Base-by-base conservation (phyloP, 2,797 vertebrate species). In the Spinus olivaceus region DNA sequence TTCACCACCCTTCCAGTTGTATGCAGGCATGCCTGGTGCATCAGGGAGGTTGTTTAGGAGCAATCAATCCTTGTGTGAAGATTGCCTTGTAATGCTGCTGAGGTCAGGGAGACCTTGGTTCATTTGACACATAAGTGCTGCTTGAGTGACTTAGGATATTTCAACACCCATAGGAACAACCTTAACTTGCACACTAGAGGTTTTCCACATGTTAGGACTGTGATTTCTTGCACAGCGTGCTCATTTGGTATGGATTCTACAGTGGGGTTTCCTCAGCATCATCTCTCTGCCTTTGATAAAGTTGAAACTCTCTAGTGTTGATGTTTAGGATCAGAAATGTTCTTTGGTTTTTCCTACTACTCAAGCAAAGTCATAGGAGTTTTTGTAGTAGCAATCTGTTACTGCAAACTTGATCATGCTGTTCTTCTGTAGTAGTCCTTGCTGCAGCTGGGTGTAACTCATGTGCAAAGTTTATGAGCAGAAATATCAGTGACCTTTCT, bases 41-140 rank as follows among this genome's bases (percentile, higher is more conserved):
- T 33, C 6, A 4, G 61, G 81, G 41, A 92, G 76, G 54, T 70
- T 72, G 89, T 92, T 95, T 86, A 83, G 73, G 76, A 86, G 41
- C 1, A 0, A 86, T 96, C 85, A 96, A 76, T 92, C 69, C 84
- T 56, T 66, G 30, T 76, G 61, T 92, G 92, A 83, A 93, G 81
- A 83, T 76, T 92, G 76, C 72, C 76, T 86, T 91, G 76, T 91
- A 88, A 81, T 88, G 59, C 72, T 83, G 87, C 82, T 92, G 76
- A 92, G 84, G 89, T 94, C 92, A 86, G 87, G 50, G 66, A 94
- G 91, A 96, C 89, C 94, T 96, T 97, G 92, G 72, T 79, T 96
- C 94, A 86, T 94, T 96, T 88, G 92, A 63, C 72, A 88, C 73
- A 32, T 90, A 92, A 90, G 84, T 91, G 79, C 95, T 96, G 94